phyloP scores from a whole-genome alignment of 2,888 invertebrate species.

The Eutolmus rufibarbis region DNA sequence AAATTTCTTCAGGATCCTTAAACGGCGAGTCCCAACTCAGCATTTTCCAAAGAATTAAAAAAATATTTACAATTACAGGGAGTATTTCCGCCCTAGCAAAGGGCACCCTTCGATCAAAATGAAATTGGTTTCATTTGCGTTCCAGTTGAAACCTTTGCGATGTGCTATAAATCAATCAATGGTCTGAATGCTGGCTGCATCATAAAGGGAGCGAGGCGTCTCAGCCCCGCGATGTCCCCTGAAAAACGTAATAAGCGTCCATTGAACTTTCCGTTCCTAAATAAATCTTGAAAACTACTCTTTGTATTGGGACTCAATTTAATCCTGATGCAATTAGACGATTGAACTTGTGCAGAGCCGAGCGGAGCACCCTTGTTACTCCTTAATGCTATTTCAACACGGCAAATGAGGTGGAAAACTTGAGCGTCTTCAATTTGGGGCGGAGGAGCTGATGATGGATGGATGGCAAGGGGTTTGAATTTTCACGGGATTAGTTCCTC shows the following conservation, averaged over 20 bases:
- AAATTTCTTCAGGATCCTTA: too few relatives aligned
- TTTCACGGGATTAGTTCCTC: background rate
- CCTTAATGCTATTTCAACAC: slow-evolving; percentile 7
- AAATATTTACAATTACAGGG: background rate
- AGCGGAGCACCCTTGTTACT: background rate
- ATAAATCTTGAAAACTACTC: background rate
- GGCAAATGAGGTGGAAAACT: slow-evolving; percentile 27
- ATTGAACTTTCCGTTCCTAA: background rate
- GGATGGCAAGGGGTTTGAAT: background rate
- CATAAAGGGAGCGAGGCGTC: background rate
- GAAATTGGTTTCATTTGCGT: background rate
- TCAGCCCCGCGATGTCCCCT: background rate
- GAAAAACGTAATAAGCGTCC: background rate
- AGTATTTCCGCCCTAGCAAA: background rate
- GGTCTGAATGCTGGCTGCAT: background rate
- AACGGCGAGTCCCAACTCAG: too few relatives aligned
- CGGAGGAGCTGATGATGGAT: background rate
- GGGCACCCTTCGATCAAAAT: background rate
- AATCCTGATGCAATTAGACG: slow-evolving; percentile 23
- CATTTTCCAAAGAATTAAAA: background rate
- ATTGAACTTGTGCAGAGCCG: background rate
- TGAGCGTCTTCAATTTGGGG: background rate
- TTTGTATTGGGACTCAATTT: background rate
- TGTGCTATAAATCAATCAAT: background rate
- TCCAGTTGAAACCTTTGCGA: background rate